Conservation (phyloP, 2,797 vertebrate species). For the Alca torda region DNA sequence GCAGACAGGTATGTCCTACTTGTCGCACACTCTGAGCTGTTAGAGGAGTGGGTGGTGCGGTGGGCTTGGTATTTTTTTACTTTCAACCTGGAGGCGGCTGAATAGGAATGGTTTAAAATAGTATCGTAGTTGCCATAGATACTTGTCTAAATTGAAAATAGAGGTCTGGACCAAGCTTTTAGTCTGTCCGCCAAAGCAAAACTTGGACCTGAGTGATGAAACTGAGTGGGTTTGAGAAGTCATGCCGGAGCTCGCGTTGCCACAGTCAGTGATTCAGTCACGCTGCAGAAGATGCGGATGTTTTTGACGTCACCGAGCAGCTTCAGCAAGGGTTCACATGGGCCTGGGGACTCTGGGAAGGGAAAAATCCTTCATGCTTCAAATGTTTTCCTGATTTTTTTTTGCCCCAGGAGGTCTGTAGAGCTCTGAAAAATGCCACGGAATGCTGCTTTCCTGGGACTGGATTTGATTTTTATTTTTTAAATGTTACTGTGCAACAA, state of each 20-base stretch:
- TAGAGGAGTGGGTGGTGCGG: background rate
- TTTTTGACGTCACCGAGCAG: background rate
- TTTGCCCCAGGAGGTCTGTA: background rate
- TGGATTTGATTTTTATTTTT: constrained; percentile 10
- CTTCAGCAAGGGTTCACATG: background rate
- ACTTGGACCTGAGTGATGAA: background rate
- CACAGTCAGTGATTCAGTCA: background rate
- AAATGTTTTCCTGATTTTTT: background rate
- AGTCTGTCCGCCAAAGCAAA: background rate
- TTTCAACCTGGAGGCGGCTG: background rate
- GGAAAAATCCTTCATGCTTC: constrained; percentile 9
- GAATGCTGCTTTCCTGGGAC: constrained; percentile 3
- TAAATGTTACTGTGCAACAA: background rate
- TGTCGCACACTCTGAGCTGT: fast-evolving
- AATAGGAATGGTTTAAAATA: constrained; percentile 20
- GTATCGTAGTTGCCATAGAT: background rate
- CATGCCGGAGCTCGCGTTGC: background rate
- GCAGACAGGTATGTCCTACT: background rate
- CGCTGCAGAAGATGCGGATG: background rate
- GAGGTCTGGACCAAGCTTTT: background rate
- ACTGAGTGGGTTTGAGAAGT: background rate
- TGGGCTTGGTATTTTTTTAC: background rate
- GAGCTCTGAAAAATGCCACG: background rate
- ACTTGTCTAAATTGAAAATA: background rate
- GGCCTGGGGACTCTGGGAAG: background rate